A percentile compares a stretch with the other conserved stretches of the same genome.
These are phyloP conservation scores for Picathartes gymnocephalus DNA, from an alignment of 2,113 vertebrate genomes.

Conservation along the genomic window DNA sequence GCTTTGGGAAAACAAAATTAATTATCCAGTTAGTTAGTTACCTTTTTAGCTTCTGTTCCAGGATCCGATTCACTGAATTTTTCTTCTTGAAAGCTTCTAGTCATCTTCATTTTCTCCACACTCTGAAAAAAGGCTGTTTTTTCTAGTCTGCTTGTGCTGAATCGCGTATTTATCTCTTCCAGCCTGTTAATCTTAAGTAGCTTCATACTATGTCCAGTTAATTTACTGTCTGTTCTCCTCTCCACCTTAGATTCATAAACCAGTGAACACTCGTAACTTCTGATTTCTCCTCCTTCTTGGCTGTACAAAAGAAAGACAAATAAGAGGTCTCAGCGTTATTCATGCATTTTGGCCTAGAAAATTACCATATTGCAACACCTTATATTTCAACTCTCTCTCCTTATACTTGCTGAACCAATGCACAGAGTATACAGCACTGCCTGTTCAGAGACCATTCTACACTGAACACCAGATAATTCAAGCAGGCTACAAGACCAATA, in stretches of 20 bases:
- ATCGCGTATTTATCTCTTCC: slow-evolving; percentile 73
- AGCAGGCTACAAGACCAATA: not conserved
- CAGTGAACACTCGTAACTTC: slow-evolving; percentile 14
- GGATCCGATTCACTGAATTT: slow-evolving; percentile 63
- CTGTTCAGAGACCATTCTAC: not conserved
- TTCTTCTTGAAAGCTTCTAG: slow-evolving; percentile 83
- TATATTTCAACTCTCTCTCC: not conserved
- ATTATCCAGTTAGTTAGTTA: slow-evolving; percentile 20
- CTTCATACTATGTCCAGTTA: slow-evolving; percentile 52
- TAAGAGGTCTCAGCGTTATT: not conserved
- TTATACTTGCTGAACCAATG: not conserved
- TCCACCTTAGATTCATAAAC: slow-evolving; percentile 56
- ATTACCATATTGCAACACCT: not conserved
- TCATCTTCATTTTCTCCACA: slow-evolving; percentile 80
- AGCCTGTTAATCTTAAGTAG: slow-evolving; percentile 76
- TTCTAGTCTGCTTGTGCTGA: slow-evolving; percentile 68
- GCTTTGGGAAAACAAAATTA: not conserved
- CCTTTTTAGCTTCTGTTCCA: slow-evolving; percentile 58
- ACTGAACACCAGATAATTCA: not conserved
- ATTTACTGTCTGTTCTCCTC: not conserved
- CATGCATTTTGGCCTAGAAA: not conserved
- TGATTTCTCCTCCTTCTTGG: slow-evolving; percentile 47
- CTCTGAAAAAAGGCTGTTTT: slow-evolving; percentile 77
- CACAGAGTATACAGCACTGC: not conserved
- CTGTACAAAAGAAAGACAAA: slow-evolving; percentile 58